Base-by-base conservation (phyloP, 2,113 vertebrate genomes). In the Todiramphus chloris region DNA sequence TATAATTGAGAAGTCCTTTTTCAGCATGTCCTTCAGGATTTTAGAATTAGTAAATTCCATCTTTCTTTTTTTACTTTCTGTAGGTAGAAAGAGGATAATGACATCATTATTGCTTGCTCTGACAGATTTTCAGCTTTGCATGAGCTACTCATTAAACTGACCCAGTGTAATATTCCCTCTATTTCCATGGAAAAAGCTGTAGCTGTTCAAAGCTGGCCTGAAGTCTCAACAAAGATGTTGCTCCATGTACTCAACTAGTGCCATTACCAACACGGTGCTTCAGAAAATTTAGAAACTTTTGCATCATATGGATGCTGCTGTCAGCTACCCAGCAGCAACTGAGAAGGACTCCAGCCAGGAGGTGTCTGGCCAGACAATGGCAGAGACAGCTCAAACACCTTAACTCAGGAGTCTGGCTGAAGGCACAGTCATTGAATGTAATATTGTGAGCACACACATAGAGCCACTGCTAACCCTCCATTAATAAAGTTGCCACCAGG, bases 401-500 rank as follows among this genome's bases (percentile, higher is more conserved):
- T 64, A 17, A 31, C 33, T 24, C 0, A 0, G 35, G 9, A 72
- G 20, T 27, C 46, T 64, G 56, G 14, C n/a, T 70, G 44, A 55
- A 92, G 21, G 16, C 7, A 24, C 15, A 13, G 14, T n/a, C 11
- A 44, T 13, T 27, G 31, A n/a, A 37, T 0, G 0, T 13, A 35
- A 7, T 21, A 55, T 25, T 4, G 1, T 1, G 1, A 85, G 58
- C 24, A 24, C 27, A 23, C 1, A 0, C 20, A 19, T 4, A 37
- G 39, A 76, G 79, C 11, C 51, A 8, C 35, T 31, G 39, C 63
- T 72, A 55, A 64, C 20, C 35, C 20, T 44, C 55, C 8, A 8
- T n/a, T 60, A 76, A 67, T 35, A 68, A 37, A 69, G 0, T 2
- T 18, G 24, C 46, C 35, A n/a, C 18, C 6, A 13, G 9, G 39